Evolutionary conservation across 2,113 vertebrate genomes (phyloP), one percentile per base, ranked within the genome.

Genomic region (Pseudolaguvia tuberculata): DNA sequence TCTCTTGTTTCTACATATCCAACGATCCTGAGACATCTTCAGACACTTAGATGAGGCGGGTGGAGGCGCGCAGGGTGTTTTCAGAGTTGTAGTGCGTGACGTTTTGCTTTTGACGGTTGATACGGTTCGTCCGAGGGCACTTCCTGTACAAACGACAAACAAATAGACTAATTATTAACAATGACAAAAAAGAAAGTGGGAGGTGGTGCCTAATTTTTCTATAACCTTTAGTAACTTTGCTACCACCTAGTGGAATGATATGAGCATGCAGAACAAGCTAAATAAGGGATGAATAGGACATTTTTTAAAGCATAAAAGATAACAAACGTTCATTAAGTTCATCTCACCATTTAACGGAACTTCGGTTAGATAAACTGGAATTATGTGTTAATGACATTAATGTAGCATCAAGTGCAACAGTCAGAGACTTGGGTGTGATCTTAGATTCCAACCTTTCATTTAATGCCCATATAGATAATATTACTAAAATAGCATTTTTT

Each of bases 61-160:
- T 99, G 79, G 97, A 98, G 78, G 97, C 97, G 90, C 97, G 94
- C 85, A 96, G 96, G 68, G 97, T 99, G 91, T 99, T 99, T 90
- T 99, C 97, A 83, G 96, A 94, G 91, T 96, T 96, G 94, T 98
- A 99, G 92, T 98, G 97, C 80, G 94, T 94, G 86, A 95, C 94
- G 88, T 96, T 98, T 88, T 98, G 96, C 90, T 99, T 99, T 91
- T 98, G 97, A 82, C 97, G 94, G 93, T 98, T 95, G 89, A 98
- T 96, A 88, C 97, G 90, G 92, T 98, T 99, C 89, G 93, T 96
- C 89, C 97, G 91, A 79, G 97, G 97, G 91, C 97, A 99, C 92
- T 99, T 99, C 91, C 97, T 99, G 90, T 77, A 84, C 20, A 68
- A 69, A 72, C 72, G 47, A 55, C 73, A 73, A 62, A 35, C 4